Conservation (phyloP, 2,888 invertebrate species). For the Cryptus viduatorius region DNA sequence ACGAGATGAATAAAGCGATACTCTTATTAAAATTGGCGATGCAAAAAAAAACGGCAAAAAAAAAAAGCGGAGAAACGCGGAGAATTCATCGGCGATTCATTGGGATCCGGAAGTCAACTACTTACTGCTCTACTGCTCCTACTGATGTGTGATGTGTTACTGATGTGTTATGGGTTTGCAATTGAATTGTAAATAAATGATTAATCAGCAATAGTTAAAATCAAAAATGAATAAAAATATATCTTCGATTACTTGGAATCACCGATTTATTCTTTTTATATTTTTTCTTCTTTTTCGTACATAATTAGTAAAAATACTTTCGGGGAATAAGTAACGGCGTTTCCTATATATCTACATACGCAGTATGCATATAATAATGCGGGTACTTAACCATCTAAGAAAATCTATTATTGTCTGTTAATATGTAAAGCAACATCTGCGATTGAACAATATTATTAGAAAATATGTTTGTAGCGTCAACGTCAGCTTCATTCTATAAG, state of each 20-base stretch:
- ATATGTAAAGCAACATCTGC: neutral
- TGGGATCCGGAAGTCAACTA: no score
- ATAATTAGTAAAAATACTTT: constrained; percentile 63
- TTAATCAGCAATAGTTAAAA: no score
- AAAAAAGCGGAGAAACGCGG: no score
- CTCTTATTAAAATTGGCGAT: no score
- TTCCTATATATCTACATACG: neutral
- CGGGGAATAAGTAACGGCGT: constrained; percentile 4
- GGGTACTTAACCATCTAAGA: neutral
- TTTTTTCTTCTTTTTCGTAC: constrained; percentile 22
- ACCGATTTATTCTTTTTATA: constrained; percentile 41
- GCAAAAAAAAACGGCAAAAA: no score
- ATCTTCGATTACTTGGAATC: neutral
- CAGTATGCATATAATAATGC: neutral
- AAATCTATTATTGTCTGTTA: neutral
- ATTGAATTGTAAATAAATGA: no score
- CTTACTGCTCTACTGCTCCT: no score
- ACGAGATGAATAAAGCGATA: no score
- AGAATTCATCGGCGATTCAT: no score
- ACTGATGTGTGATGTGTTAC: no score
- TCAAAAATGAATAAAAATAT: neutral
- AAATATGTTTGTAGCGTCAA: neutral
- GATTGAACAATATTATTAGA: constrained; percentile 12
- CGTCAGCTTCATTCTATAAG: neutral
- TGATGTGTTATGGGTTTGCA: no score